Evolutionary conservation across 1,140 invertebrate species (phyloP).

Genomic region (Phymorhynchus buccinoides): DNA sequence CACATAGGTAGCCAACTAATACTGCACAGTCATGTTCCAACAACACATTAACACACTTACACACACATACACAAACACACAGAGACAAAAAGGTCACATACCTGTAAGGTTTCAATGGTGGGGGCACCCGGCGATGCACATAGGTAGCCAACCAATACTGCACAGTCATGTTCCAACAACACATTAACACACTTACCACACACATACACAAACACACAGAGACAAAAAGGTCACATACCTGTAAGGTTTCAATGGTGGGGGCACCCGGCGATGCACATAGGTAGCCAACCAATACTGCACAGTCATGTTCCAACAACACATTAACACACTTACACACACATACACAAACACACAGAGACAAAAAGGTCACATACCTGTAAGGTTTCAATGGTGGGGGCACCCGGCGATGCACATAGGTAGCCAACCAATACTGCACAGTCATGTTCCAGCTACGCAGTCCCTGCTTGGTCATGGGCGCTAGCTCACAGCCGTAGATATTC

Average conservation of each 20-base stretch:
- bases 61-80: too few species aligned
- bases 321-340: background rate
- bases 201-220: background rate
- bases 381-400: conserved; percentile 76
- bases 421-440: conserved; percentile 96
- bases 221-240: too few species aligned
- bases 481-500: conserved; percentile 84
- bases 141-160: too few species aligned
- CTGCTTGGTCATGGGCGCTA: conserved; percentile 83
- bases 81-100: too few species aligned
- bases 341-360: background rate
- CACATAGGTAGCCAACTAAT: too few species aligned
- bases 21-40: too few species aligned
- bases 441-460: conserved; percentile 96
- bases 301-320: conserved; percentile 96
- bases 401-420: conserved; percentile 87
- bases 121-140: too few species aligned
- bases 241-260: conserved; percentile 66
- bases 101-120: too few species aligned
- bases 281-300: conserved; percentile 96
- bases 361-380: conserved; percentile 44
- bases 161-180: background rate
- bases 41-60: too few species aligned
- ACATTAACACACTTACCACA: background rate
- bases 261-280: conserved; percentile 89